Conservation (phyloP, 2,888 invertebrate genomes). For the Junonia oenone region DNA sequence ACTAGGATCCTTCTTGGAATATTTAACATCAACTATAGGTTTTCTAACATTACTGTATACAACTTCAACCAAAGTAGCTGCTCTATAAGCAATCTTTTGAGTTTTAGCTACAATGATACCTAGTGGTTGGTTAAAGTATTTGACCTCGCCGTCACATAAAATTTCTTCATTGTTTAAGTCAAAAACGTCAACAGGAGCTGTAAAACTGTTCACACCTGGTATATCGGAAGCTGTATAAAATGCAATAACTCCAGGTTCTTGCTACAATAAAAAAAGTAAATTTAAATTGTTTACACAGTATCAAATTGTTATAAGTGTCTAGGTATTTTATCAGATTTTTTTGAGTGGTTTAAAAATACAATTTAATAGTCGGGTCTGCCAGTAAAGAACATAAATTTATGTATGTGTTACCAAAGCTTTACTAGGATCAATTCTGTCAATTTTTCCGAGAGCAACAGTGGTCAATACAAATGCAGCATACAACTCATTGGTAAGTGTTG, state of each 20-base stretch:
- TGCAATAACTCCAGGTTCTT: conserved; percentile 77
- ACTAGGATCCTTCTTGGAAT: conserved; percentile 37
- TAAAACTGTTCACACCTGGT: conserved; percentile 80
- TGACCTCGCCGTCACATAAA: conserved; percentile 70
- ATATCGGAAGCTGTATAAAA: conserved; percentile 82
- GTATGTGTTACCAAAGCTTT: conserved; percentile 77
- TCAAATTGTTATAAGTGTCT: no score
- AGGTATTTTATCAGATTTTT: no score
- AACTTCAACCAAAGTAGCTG: conserved; percentile 74
- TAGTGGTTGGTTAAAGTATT: conserved; percentile 82
- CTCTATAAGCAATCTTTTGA: conserved; percentile 67
- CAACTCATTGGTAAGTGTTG: conserved; percentile 78
- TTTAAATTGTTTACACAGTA: no score
- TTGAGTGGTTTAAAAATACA: no score
- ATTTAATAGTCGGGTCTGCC: no score
- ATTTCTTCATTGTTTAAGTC: conserved; percentile 54
- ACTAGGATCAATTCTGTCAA: conserved; percentile 62
- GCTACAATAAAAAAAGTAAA: conserved; percentile 47
- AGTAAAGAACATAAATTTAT: no score
- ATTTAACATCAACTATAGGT: conserved; percentile 42
- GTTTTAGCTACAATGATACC: conserved; percentile 82
- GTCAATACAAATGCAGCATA: conserved; percentile 62
- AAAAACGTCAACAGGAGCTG: conserved; percentile 34
- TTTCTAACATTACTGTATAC: conserved; percentile 59
- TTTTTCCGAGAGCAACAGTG: conserved; percentile 42